Percentiles rank a stretch among this genome's conserved stretches.
These are phyloP conservation scores for Australoheros facetus DNA, from an alignment of 2,797 vertebrate species.

Conservation along the genomic window DNA sequence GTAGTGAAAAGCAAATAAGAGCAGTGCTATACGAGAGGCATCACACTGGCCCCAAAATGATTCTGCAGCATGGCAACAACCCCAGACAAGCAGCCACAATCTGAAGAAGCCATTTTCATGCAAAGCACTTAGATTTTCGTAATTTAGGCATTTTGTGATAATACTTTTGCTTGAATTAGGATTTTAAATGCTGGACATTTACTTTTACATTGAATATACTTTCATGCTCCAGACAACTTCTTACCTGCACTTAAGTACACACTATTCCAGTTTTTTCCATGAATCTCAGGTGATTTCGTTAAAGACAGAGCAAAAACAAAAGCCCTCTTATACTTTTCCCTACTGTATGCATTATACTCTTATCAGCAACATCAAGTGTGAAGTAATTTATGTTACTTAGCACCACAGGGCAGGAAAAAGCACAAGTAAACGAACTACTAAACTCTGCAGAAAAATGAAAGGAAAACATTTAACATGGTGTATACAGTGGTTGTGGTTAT, in stretches of 20 bases:
- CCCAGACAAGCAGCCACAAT: background rate
- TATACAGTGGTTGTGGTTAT: conserved; percentile 34
- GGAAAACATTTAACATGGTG: conserved; percentile 11
- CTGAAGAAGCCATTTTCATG: background rate
- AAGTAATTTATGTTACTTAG: background rate
- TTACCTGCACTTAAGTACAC: background rate
- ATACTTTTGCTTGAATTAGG: background rate
- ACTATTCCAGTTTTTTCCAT: background rate
- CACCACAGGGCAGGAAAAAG: background rate
- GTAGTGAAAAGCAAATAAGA: background rate
- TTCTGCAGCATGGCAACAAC: background rate
- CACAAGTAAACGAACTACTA: background rate
- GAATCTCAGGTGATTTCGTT: background rate
- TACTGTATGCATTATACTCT: background rate
- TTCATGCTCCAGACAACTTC: background rate
- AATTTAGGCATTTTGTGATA: background rate
- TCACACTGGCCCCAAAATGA: background rate
- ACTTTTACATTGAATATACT: background rate
- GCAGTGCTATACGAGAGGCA: background rate
- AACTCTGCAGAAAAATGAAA: conserved; percentile 28
- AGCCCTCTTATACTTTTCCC: background rate
- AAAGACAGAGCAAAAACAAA: background rate
- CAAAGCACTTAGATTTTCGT: background rate
- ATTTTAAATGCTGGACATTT: background rate
- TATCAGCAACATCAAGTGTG: conserved; percentile 6